Conservation (phyloP, 2,113 vertebrate genomes). For the Hippolais icterina region DNA sequence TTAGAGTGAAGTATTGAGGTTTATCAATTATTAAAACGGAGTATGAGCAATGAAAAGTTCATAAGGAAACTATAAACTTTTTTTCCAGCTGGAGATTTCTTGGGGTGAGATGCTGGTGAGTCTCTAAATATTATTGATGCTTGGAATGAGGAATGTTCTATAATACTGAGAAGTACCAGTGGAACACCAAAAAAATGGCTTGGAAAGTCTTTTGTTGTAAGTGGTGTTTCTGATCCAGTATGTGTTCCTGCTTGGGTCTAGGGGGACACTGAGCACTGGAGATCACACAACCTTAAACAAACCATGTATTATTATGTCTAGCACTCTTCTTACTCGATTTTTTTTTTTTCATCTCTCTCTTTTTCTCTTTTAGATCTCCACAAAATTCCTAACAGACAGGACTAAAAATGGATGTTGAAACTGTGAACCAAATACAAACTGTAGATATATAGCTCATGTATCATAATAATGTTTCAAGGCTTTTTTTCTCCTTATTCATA, state of each 20-base stretch:
- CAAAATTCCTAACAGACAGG: neutral
- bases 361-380: neutral
- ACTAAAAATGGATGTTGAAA: neutral
- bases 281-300: neutral
- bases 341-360: neutral
- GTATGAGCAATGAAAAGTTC: neutral
- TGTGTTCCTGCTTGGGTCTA: neutral
- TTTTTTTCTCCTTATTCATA: neutral
- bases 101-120: neutral
- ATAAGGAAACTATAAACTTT: neutral
- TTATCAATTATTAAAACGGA: conserved; percentile 1
- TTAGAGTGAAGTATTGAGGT: neutral
- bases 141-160: neutral
- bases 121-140: neutral
- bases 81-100: neutral
- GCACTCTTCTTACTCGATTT: neutral
- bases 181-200: neutral
- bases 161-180: neutral
- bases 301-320: neutral
- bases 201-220: neutral
- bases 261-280: neutral
- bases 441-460: neutral
- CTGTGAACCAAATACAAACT: neutral
- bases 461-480: neutral
- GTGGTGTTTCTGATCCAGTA: neutral